Conservation (phyloP, 1,140 invertebrate genomes). For the Papilio polyxenes region DNA sequence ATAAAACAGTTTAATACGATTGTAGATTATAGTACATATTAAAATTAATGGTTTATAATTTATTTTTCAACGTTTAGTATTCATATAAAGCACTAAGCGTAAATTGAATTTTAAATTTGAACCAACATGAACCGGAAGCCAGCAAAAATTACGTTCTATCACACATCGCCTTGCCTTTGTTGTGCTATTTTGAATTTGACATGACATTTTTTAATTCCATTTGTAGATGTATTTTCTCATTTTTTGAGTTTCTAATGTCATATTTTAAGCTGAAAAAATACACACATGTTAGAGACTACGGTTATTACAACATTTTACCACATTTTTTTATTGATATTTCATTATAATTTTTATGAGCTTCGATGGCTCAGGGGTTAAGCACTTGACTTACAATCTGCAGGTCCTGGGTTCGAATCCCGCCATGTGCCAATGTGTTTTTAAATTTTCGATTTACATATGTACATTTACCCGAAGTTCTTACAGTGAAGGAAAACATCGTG, state of each 20-base stretch:
- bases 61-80: not conserved
- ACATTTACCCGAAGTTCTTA: too few species aligned
- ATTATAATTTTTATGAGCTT: too few species aligned
- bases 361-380: too few species aligned
- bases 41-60: slow-evolving; percentile 7
- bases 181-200: slow-evolving; percentile 2
- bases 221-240: not conserved
- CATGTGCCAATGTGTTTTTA: too few species aligned
- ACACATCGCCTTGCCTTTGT: not conserved
- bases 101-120: slow-evolving; percentile 25
- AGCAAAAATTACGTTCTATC: slow-evolving; percentile 19
- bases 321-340: too few species aligned
- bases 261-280: not conserved
- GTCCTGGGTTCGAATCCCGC: too few species aligned
- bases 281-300: not conserved
- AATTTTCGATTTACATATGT: too few species aligned
- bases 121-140: slow-evolving; percentile 18
- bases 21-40: not conserved
- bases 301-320: too few species aligned
- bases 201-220: not conserved
- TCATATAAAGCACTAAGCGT: slow-evolving; percentile 23
- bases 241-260: not conserved
- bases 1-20: too few species aligned
- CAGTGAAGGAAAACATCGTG: too few species aligned
- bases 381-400: too few species aligned